Base-by-base conservation (phyloP, 2,797 vertebrate genomes). In the Megaceryle alcyon region DNA sequence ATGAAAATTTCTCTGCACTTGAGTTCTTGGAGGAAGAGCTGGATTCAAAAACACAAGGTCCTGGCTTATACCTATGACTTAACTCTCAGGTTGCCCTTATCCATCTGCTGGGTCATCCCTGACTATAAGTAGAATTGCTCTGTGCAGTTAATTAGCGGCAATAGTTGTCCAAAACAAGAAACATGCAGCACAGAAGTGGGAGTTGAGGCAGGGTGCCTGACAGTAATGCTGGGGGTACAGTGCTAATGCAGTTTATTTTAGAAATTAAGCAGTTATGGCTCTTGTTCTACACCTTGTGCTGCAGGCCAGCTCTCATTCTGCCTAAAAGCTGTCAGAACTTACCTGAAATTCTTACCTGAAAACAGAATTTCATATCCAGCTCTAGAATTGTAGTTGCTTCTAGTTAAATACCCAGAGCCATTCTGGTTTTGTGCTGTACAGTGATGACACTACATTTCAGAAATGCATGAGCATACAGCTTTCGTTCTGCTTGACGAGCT, bases 401-500 rank as follows among this genome's bases (percentile, higher is more conserved):
- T 65, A 13, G 8, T 83, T 61, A 86, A 88, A 84, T 41, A 60
- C 26, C 48, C 73, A 60, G 70, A 86, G 66, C 31, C 0, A 0
- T 64, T 66, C 39, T 73, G 51, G 8, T 53, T 79, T 94, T 82
- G 63, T 86, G 43, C 64, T 66, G 70, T 53, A 37, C 79, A 63
- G 35, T 57, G 44, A 60, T 61, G 87, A 61, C 59, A n/a, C 49
- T 41, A n/a, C 15, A 7, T 70, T 86, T 66, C 78, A 88, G 77
- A 96, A 95, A 80, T 64, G 43, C 25, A 25, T 51, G 54, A 82
- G 66, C 63, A 69, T 95, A 93, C 54, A 79, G 46, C 54, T n/a
- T 95, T 92, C 0, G 0, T 88, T 95, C 83, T 86, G 59, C 83
- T 95, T 86, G 61, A 88, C 0, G 4, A 84, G 46, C 26, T 93